Evolutionary conservation across 2,888 invertebrate genomes (phyloP), one percentile per base, ranked within the genome.

Genomic region (Mimachlamys varia): DNA sequence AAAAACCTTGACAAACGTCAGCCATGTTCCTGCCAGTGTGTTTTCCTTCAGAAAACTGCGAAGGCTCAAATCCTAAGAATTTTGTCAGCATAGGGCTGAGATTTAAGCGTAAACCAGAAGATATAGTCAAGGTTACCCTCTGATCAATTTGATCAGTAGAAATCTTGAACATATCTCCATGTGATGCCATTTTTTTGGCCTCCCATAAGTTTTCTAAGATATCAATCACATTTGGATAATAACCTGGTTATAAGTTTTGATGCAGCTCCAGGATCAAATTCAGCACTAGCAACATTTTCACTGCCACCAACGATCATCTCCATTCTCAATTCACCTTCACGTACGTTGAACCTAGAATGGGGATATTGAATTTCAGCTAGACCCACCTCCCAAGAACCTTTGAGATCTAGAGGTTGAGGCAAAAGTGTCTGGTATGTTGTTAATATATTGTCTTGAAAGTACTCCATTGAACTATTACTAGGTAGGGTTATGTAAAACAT

Each of bases 311-410:
- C 55, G 55, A 55, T 17, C 55, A 55, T 55, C 19, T 55, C 13
- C 4, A 17, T 19, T 62, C 89, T 49, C 37, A 4, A 44, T 89
- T 87, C 87, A 37, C 15, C 7, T 50, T 89, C 22, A 12, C 33
- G 13, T 33, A 89, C 27, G 76, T 44, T 89, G n/a, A 55, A 89
- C 87, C 87, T 87, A 49, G n/a, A 49, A 58, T 89, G 89, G 7
- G 89, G 87, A n/a, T 89, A 89, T 44, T 89, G 89, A 55, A 89
- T 89, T 38, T 89, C 89, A 5, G 89, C 87, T 13, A 89, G 33
- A 55, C 89, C 89, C 15, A 87, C 33, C 33, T 89, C 89, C 62
- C 55, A 89, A 3, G 58, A 37, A 49, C 58, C 55, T 44, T 89
- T 27, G 62, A 12, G 50, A 15, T 50, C 7, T 50, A 50, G 50